These are phyloP conservation scores for Puma concolor DNA, from an alignment of 2,113 vertebrate genomes.

Conservation along the genomic window DNA sequence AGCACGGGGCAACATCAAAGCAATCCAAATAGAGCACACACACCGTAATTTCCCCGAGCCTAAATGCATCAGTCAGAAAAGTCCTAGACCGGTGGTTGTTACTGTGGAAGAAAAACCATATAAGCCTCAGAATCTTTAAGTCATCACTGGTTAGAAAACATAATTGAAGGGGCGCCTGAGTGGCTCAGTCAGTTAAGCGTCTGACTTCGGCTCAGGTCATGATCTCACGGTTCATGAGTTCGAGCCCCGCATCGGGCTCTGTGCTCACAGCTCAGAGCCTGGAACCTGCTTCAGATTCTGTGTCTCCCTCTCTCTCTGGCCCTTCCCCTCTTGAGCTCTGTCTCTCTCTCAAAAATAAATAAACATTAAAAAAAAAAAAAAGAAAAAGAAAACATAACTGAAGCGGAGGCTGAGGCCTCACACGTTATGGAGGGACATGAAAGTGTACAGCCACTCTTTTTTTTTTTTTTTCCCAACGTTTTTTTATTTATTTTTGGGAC, in stretches of 20 bases:
- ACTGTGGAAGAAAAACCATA: neutral
- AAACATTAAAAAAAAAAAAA: too few species aligned
- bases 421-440: neutral
- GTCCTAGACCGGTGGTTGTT: neutral
- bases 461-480: too few species aligned
- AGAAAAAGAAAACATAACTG: neutral
- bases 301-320: too few species aligned
- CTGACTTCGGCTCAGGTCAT: too few species aligned
- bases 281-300: too few species aligned
- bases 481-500: too few species aligned
- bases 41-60: neutral
- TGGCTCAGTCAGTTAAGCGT: too few species aligned
- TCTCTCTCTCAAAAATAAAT: too few species aligned
- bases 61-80: neutral
- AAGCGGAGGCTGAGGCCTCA: neutral
- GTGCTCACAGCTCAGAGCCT: too few species aligned
- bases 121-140: neutral
- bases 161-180: neutral
- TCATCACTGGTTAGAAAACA: neutral
- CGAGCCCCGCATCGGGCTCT: too few species aligned
- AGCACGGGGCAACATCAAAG: fast-evolving
- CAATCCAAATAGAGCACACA: neutral
- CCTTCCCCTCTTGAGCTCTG: too few species aligned
- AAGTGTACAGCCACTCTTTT: neutral
- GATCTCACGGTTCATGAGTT: too few species aligned